Evolutionary conservation across 2,113 vertebrate genomes (phyloP), one percentile per base, ranked within the genome.

Genomic region (Herpailurus yagouaroundi): DNA sequence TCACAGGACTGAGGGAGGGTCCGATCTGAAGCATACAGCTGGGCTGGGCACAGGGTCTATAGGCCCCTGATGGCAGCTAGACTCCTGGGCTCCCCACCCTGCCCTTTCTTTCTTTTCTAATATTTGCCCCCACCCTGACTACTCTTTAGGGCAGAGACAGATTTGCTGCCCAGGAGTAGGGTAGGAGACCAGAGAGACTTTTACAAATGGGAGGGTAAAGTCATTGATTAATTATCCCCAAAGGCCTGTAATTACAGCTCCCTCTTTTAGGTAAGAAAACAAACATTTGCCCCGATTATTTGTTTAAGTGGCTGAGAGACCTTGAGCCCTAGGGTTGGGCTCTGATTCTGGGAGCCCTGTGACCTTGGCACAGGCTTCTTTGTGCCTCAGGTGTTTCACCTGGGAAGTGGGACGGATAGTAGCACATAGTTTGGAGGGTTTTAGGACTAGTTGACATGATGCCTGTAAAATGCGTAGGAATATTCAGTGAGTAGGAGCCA

Each of bases 241-340:
- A 31, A 73, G 77, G 15, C 68, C 36, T 52, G 3, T 94, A 36
- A 31, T 92, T 41, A 52, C n/a, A 57, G 33, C 57, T 77, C 2
- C 13, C 18, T 81, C 36, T 96, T 96, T 93, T 83, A 55, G 71
- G 50, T 63, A 81, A 79, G 91, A 82, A 91, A 95, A 71, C 38
- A 21, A 71, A 36, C 48, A 66, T 93, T 96, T 86, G 15, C 60
- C 41, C 29, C 96, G 18, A 84, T 84, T 82, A n/a, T 85, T 94
- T 36, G 45, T 91, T 91, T 57, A n/a, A 11, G 74, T 60, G 48
- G 19, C 27, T 57, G 21, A 57, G 60, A 83, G 23, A 18, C 55
- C 93, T 48, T 66, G 84, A 80, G 21, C 74, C 29, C 38, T 71
- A 16, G 81, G 16, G 18, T 29, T 50, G 63, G 68, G 27, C 36